Conservation (phyloP, 2,888 invertebrate species). For the Xylota sylvarum region DNA sequence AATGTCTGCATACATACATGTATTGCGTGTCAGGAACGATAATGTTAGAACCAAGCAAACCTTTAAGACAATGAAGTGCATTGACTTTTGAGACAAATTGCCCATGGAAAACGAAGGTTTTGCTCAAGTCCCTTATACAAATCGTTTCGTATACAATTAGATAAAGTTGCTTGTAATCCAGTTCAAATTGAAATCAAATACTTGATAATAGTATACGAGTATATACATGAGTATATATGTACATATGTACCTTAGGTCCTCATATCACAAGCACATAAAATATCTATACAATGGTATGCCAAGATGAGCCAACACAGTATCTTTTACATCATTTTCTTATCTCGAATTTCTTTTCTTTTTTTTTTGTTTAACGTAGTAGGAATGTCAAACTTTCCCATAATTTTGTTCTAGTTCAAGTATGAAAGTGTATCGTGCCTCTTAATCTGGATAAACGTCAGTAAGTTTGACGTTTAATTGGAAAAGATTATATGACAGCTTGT, state of each 20-base stretch:
- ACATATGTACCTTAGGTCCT: too few relatives aligned
- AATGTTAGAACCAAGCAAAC: not conserved
- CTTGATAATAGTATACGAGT: not conserved
- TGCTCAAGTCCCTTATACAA: not conserved
- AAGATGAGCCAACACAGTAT: not conserved
- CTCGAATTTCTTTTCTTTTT: not conserved
- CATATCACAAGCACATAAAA: not conserved
- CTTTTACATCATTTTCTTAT: not conserved
- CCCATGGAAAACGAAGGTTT: not conserved
- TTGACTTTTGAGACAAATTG: too few relatives aligned
- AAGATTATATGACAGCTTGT: not conserved
- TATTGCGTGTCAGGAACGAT: not conserved
- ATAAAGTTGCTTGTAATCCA: not conserved
- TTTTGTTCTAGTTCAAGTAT: not conserved
- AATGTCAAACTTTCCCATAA: not conserved
- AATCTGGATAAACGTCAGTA: conserved; percentile 3
- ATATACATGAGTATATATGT: too few relatives aligned
- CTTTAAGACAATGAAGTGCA: too few relatives aligned
- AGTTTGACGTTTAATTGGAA: not conserved
- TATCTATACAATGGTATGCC: too few relatives aligned
- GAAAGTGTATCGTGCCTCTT: not conserved
- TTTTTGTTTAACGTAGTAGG: not conserved
- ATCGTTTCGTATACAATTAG: not conserved
- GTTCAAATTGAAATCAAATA: not conserved
- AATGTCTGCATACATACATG: too few relatives aligned